Conservation (phyloP, 2,888 invertebrate species). For the Boloria euphrosyne region DNA sequence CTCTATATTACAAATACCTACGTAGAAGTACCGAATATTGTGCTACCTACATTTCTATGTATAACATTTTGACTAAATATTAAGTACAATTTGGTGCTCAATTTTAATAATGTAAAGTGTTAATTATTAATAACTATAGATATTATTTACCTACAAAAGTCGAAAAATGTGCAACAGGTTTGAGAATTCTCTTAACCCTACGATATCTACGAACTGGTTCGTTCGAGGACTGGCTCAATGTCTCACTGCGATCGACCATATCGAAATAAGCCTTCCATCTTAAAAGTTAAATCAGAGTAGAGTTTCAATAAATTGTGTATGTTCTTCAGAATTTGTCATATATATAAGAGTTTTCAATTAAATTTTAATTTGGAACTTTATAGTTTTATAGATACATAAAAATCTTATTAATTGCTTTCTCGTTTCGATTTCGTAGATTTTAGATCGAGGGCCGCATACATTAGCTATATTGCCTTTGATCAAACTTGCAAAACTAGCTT, state of each 20-base stretch:
- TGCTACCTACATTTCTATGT: conserved; percentile 58
- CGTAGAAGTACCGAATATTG: conserved; percentile 57
- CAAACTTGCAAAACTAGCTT: conserved; percentile 14
- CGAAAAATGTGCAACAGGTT: conserved; percentile 64
- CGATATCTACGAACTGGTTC: conserved; percentile 37
- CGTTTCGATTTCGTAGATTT: conserved; percentile 5
- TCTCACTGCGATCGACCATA: conserved; percentile 17
- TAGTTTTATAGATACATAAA: conserved; percentile 3
- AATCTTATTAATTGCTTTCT: conserved; percentile 8
- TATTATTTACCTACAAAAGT: conserved; percentile 76
- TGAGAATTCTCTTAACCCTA: conserved; percentile 61
- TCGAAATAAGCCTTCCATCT: conserved; percentile 8
- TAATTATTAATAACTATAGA: conserved; percentile 68
- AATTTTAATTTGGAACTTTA: not conserved
- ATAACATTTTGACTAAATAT: conserved; percentile 79
- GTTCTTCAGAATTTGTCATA: no score
- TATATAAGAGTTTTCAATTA: not conserved
- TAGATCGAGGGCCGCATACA: conserved; percentile 2
- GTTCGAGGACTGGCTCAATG: conserved; percentile 33
- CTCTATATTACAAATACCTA: conserved; percentile 49
- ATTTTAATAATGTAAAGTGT: conserved; percentile 76
- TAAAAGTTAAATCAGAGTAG: not conserved
- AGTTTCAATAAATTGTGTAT: not conserved
- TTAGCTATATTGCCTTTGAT: conserved; percentile 13
- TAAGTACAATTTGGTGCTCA: conserved; percentile 83